Base-by-base conservation (phyloP, 2,888 invertebrate species). In the Cylindroiulus punctatus region DNA sequence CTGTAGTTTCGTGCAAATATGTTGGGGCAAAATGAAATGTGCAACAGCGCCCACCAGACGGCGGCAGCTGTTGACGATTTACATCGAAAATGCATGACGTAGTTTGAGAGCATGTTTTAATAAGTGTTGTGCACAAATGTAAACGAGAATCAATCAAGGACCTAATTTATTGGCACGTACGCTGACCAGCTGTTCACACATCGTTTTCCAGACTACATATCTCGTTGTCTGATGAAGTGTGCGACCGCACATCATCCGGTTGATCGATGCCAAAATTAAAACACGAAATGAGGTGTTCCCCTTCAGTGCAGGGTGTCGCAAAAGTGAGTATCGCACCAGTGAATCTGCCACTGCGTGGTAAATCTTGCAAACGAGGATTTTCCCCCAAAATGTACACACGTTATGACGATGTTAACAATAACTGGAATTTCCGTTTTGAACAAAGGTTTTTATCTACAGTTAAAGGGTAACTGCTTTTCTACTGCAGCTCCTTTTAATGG, bases 171-270 rank as follows among this genome's bases (percentile, higher is more conserved):
- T 26, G 65, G n/a, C 26, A 26, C n/a, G n/a, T n/a, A n/a, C 10
- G n/a, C n/a, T 65, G 65, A 65, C 65, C 65, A 65, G 26, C 65
- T 65, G 65, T 65, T 26, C 65, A 65, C 65, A 65, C 65, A 65
- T 65, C 0, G 10, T 7, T 26, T 12, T 1, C 1, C 65, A 26
- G 65, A 65, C 65, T 10, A 26, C 65, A 65, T 12, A 10, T 65
- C 14, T 52, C 19, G 17, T 52, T 26, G 10, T 26, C 22, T 65
- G 65, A 65, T 65, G 65, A 65, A 65, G 26, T 26, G 65, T 12
- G 65, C 65, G 0, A 65, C 65, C 19, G 14, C 19, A 19, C 17
- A 52, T 52, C 52, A 19, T 10, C 12, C 26, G 8, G n/a, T 10
- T 26, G 10, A 65, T 65, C 10, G 26, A 65, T 65, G n/a, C 5